Evolutionary conservation across 2,797 vertebrate genomes (phyloP), one percentile per base, ranked within the genome.

Genomic region (Zalophus californianus): DNA sequence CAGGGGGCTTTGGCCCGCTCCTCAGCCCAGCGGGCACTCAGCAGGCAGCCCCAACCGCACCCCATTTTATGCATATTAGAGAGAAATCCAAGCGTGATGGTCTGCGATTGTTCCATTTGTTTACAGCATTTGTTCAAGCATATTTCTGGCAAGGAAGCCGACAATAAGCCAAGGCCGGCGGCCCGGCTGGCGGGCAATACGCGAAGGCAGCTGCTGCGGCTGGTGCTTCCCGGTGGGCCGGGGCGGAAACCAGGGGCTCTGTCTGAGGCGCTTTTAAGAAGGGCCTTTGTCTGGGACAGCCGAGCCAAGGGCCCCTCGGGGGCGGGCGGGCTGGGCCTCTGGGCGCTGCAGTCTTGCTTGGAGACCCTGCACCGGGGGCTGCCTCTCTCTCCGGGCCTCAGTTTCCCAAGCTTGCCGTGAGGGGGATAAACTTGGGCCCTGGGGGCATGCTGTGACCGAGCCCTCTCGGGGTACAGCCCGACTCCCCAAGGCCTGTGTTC

Each of bases 161-260:
- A 18, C 91, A 94, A 77, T 95, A 95, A 96, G 97, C 97, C 94
- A 68, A 98, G 98, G 98, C 98, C 90, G 60, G 98, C 96, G 89
- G 93, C 90, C 90, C 92, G 94, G 91, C 90, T 97, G 97, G 97
- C 96, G 70, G 97, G 96, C 94, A 93, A 94, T 98, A 93, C 96
- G 97, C 86, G 97, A 97, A 12, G 94, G 96, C 98, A 98, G 98
- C 98, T 98, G 98, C 98, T 79, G 8, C 15, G 23, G 80, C n/a
- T 11, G 83, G 75, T 23, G 68, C 75, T 94, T 83, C 86, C 90
- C 11, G 38, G 70, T 14, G 95, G 95, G 94, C 83, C 0, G 9
- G 44, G 75, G 60, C 75, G 8, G 86, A 91, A 77, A 80, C 72
- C 73, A 12, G 25, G 90, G 78, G 41, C 95, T 52, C 56, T 3